Evolutionary conservation across 1,140 invertebrate genomes (phyloP).

Genomic region (Stegodyphus dumicola): DNA sequence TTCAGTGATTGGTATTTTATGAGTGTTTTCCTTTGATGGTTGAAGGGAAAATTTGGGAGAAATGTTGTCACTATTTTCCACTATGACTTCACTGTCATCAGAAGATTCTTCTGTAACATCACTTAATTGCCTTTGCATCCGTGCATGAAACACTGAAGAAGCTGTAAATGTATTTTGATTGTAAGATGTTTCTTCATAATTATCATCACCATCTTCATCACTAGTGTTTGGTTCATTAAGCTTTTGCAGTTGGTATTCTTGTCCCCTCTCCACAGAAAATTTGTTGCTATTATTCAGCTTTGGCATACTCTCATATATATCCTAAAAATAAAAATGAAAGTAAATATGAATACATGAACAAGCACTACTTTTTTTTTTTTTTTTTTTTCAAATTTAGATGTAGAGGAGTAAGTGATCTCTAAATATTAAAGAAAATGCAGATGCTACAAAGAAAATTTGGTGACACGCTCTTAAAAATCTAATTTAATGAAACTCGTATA

Average conservation of each 20-base stretch:
- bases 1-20: too few relatives aligned
- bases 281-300: background rate
- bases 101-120: constrained; percentile 15
- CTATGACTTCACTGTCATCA: constrained; percentile 1
- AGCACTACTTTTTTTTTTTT: constrained; percentile 3
- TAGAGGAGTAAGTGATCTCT: too few relatives aligned
- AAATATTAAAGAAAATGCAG: too few relatives aligned
- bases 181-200: background rate
- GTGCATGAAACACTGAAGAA: background rate
- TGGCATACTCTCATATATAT: constrained; percentile 9
- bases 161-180: background rate
- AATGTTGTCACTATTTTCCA: too few relatives aligned
- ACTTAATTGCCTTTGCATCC: constrained; percentile 25
- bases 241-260: constrained; percentile 6
- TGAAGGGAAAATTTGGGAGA: too few relatives aligned
- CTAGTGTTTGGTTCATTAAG: background rate
- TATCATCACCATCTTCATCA: background rate
- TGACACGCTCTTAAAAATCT: too few relatives aligned
- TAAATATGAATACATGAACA: background rate
- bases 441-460: too few relatives aligned
- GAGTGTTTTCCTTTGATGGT: too few relatives aligned
- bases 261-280: too few relatives aligned
- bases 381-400: background rate
- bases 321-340: background rate
- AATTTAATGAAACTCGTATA: too few relatives aligned